Percentiles rank a stretch among this genome's conserved stretches.
These are phyloP conservation scores for Sebastes ruberrimus DNA, from an alignment of 2,797 vertebrate species.

Conservation along the genomic window DNA sequence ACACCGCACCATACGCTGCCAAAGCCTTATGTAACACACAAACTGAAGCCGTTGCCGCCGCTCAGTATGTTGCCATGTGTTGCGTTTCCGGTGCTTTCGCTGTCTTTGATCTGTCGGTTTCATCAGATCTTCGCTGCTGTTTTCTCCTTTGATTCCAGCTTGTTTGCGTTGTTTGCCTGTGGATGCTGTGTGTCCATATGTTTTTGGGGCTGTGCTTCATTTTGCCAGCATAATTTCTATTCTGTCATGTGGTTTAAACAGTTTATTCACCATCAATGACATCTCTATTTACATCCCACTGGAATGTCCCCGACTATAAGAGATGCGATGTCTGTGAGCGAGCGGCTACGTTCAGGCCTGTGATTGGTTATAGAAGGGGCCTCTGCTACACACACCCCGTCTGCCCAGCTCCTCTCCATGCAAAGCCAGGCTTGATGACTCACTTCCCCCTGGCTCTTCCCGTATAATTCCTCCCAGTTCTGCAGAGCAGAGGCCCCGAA, in stretches of 20 bases:
- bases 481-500: constrained; percentile 32
- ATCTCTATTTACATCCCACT: constrained; percentile 26
- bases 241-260: constrained; percentile 12
- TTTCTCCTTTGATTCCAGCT: not conserved
- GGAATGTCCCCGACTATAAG: constrained; percentile 22
- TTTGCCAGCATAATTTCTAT: not conserved
- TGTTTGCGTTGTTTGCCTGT: not conserved
- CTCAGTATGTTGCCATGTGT: not conserved
- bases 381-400: constrained; percentile 38
- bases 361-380: constrained; percentile 50
- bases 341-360: not conserved
- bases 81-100: constrained; percentile 14
- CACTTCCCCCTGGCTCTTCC: constrained; percentile 64
- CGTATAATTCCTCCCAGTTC: constrained; percentile 55
- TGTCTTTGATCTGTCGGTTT: constrained; percentile 14
- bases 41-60: not conserved
- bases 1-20: constrained; percentile 44
- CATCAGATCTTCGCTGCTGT: not conserved
- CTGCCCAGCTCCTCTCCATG: constrained; percentile 49
- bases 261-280: constrained; percentile 17
- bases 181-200: not conserved
- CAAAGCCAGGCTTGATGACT: constrained; percentile 66
- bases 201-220: not conserved
- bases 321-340: not conserved
- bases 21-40: constrained; percentile 51